Conservation (phyloP, 2,888 invertebrate species). For the Apamea epomidion region DNA sequence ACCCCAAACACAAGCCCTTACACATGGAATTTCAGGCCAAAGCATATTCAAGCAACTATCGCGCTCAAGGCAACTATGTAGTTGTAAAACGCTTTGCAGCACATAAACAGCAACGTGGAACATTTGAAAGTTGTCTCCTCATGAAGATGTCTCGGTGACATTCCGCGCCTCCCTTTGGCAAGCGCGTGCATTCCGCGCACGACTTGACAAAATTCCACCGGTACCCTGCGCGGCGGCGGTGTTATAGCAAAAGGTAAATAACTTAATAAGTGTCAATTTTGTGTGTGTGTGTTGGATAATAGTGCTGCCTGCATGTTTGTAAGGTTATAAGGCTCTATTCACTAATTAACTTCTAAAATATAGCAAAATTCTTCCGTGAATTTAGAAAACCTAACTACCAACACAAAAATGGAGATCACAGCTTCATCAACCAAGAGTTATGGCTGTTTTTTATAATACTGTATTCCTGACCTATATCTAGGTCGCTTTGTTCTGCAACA, state of each 20-base stretch:
- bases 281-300: slow-evolving; percentile 17
- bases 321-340: neutral
- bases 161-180: slow-evolving; percentile 80
- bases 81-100: slow-evolving; percentile 56
- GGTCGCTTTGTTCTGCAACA: slow-evolving; percentile 7
- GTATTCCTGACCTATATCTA: slow-evolving; percentile 7
- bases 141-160: slow-evolving; percentile 87
- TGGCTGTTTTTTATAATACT: slow-evolving; percentile 2
- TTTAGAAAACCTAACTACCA: neutral
- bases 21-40: slow-evolving; percentile 21
- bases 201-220: slow-evolving; percentile 79
- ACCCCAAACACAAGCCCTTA: neutral
- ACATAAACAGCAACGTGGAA: slow-evolving; percentile 73
- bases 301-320: neutral
- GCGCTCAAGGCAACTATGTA: slow-evolving; percentile 54
- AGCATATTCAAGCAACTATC: slow-evolving; percentile 51
- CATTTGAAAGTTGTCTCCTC: slow-evolving; percentile 79
- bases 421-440: neutral
- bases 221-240: slow-evolving; percentile 51
- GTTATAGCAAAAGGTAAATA: slow-evolving; percentile 78
- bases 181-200: slow-evolving; percentile 82
- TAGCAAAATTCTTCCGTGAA: neutral
- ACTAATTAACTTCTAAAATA: neutral
- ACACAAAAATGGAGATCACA: neutral
- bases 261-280: slow-evolving; percentile 80